Conservation (phyloP, 2,797 vertebrate species). For the Rhinoraja longicauda region DNA sequence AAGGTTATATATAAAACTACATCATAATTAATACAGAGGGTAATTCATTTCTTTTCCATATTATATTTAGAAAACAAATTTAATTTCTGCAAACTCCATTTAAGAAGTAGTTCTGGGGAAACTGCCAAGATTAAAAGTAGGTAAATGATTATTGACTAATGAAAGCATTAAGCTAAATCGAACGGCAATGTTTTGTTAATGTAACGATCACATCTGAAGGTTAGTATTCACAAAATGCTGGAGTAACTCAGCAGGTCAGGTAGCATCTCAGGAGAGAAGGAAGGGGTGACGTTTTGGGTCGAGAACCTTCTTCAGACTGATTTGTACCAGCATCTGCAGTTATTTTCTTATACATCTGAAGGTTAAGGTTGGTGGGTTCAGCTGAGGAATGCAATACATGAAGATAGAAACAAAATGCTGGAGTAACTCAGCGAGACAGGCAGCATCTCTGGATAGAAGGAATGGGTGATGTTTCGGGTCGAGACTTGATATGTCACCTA, state of each 20-base stretch:
- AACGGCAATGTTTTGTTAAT: neutral
- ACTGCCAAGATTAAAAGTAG: neutral
- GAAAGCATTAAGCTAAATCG: neutral
- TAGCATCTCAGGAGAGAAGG: too few relatives aligned
- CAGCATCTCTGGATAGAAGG: too few relatives aligned
- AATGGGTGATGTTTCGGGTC: too few relatives aligned
- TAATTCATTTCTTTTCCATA: neutral
- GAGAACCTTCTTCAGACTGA: too few relatives aligned
- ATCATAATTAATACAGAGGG: neutral
- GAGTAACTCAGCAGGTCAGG: too few relatives aligned
- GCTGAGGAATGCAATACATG: neutral
- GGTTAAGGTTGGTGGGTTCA: too few relatives aligned
- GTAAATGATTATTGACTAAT: neutral
- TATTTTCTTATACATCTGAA: too few relatives aligned
- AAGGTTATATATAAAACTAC: neutral
- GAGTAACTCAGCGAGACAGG: too few relatives aligned
- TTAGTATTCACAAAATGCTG: neutral
- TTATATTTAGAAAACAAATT: neutral
- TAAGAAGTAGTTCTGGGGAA: neutral
- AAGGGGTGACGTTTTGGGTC: too few relatives aligned
- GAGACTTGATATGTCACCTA: too few relatives aligned
- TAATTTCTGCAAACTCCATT: neutral
- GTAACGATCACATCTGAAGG: neutral
- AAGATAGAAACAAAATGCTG: neutral
- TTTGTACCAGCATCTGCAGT: too few relatives aligned